Percentiles rank a stretch among this genome's conserved stretches.
phyloP scores from a whole-genome alignment of 2,113 vertebrate genomes.

The Sorex fumeus region DNA sequence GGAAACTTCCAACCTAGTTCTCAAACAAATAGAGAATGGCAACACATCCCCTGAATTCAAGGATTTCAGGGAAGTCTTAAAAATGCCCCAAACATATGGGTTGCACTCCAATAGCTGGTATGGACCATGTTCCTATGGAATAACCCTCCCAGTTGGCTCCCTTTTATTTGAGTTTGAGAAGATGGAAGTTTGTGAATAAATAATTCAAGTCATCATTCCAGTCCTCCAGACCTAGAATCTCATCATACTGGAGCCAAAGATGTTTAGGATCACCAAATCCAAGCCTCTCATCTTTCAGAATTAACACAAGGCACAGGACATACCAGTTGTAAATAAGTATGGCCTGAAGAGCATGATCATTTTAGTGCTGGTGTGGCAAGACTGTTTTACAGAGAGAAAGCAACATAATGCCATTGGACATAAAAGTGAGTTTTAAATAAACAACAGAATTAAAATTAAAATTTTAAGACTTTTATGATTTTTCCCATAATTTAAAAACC shows the following conservation, averaged over 20 bases:
- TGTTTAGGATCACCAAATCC: not conserved
- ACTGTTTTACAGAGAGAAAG: not conserved
- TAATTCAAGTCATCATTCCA: not conserved
- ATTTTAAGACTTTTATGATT: not conserved
- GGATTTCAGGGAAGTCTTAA: not conserved
- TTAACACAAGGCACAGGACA: not conserved
- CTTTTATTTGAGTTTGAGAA: not conserved
- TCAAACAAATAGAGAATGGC: not conserved
- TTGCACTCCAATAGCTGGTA: not conserved
- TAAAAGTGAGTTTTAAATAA: slow-evolving; percentile 4
- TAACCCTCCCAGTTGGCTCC: not conserved
- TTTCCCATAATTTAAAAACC: not conserved
- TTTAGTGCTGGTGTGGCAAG: not conserved
- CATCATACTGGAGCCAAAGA: slow-evolving; percentile 39
- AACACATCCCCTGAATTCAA: slow-evolving; percentile 19
- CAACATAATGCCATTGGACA: not conserved
- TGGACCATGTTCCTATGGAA: not conserved
- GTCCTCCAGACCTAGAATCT: too few relatives aligned
- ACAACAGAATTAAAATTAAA: not conserved
- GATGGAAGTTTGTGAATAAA: not conserved
- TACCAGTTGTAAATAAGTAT: not conserved
- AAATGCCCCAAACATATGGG: not conserved
- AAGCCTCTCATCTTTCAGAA: not conserved
- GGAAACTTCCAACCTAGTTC: slow-evolving; percentile 7
- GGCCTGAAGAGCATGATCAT: not conserved